phyloP scores from a whole-genome alignment of 2,888 invertebrate species.

The Tetropium fuscum region DNA sequence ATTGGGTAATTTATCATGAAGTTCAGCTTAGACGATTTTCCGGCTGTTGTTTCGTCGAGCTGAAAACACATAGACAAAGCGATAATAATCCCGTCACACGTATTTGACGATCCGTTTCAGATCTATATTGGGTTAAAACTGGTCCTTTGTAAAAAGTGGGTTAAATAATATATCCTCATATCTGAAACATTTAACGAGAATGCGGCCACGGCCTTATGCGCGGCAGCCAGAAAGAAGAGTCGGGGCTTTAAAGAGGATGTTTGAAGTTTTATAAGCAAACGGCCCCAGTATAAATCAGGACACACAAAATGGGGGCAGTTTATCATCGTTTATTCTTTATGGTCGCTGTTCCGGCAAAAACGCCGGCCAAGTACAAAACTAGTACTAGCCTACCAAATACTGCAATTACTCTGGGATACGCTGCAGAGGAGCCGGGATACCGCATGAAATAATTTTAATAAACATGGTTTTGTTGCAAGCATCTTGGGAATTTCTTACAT shows the following conservation, averaged over 20 bases:
- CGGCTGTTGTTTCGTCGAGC: neutral
- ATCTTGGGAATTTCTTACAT: too few relatives aligned
- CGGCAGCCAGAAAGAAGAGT: constrained; percentile 23
- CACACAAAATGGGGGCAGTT: constrained; percentile 43
- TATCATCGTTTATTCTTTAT: constrained; percentile 40
- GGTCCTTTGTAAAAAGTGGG: constrained; percentile 16
- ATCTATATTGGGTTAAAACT: constrained; percentile 22
- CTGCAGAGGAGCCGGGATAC: neutral
- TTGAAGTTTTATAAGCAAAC: constrained; percentile 40
- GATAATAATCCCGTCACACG: constrained; percentile 10
- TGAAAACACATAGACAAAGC: too few relatives aligned
- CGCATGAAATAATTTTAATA: neutral
- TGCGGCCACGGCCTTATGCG: constrained; percentile 21
- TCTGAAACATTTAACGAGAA: constrained; percentile 31
- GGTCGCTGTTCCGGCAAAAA: constrained; percentile 23
- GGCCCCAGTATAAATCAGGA: constrained; percentile 41
- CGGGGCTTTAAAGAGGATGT: constrained; percentile 37
- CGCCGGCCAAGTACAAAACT: constrained; percentile 17
- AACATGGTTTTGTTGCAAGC: too few relatives aligned
- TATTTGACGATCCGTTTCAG: constrained; percentile 16
- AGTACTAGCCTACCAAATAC: constrained; percentile 3
- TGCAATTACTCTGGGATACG: constrained; percentile 7
- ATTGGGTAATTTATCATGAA: too few relatives aligned
- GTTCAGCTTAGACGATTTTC: neutral
- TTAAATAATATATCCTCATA: constrained; percentile 26